These are phyloP conservation scores for Zapus hudsonius DNA, from an alignment of 2,113 vertebrate species.

Conservation along the genomic window DNA sequence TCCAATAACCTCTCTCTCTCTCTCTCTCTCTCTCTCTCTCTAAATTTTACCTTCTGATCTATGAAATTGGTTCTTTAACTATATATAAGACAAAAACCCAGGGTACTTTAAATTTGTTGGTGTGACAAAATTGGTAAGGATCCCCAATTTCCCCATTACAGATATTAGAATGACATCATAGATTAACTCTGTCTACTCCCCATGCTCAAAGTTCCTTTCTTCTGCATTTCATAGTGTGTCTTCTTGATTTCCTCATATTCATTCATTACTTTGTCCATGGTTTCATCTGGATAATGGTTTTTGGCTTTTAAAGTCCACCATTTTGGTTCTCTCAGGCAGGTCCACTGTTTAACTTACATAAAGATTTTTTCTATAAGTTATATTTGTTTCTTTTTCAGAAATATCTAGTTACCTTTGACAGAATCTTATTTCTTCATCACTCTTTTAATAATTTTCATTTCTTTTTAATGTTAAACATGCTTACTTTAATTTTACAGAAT, in stretches of 20 bases:
- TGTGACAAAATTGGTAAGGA: too few species aligned
- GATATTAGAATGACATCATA: not conserved
- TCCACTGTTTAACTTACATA: not conserved
- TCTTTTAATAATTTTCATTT: not conserved
- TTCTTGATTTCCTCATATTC: not conserved
- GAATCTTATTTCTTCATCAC: not conserved
- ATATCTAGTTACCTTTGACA: not conserved
- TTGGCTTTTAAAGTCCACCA: slow-evolving; percentile 4
- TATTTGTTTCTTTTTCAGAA: not conserved
- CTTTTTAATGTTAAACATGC: not conserved
- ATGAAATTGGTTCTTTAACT: too few species aligned
- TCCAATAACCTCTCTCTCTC: too few species aligned
- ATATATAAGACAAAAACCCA: too few species aligned
- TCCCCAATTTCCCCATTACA: too few species aligned
- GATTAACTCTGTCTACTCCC: not conserved
- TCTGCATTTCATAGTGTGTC: not conserved
- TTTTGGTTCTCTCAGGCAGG: not conserved
- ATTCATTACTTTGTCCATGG: not conserved
- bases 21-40: too few species aligned
- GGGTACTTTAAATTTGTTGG: too few species aligned
- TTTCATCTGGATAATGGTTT: not conserved
- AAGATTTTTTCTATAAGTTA: not conserved
- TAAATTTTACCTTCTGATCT: too few species aligned
- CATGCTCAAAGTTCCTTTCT: not conserved
- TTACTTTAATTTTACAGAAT: not conserved